Evolutionary conservation across 1,140 invertebrate genomes (phyloP).

Genomic region (Phenacoccus solenopsis): DNA sequence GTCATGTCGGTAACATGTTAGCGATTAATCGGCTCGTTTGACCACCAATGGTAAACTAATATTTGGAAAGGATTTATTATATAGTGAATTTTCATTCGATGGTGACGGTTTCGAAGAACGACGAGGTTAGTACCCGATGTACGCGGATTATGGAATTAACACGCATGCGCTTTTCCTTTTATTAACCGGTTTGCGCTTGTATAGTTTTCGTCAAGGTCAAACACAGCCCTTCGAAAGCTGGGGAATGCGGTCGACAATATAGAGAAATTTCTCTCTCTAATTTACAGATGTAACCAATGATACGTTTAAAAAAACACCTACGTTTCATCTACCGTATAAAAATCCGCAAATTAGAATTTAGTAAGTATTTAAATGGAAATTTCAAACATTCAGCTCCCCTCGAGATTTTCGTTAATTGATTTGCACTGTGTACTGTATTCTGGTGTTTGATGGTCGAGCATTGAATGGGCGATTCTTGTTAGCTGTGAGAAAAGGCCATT

Average conservation of each 20-base stretch:
- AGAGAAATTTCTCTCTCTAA: not conserved
- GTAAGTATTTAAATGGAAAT: too few relatives aligned
- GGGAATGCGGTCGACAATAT: not conserved
- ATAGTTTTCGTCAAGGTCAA: not conserved
- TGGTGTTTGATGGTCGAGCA: too few relatives aligned
- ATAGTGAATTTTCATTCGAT: too few relatives aligned
- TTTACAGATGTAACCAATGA: not conserved
- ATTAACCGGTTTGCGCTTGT: not conserved
- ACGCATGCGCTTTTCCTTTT: not conserved
- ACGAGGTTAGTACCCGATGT: too few relatives aligned
- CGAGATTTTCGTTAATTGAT: too few relatives aligned
- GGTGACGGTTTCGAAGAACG: too few relatives aligned
- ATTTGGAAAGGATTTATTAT: not conserved
- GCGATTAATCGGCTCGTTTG: conserved; percentile 1
- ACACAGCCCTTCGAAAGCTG: not conserved
- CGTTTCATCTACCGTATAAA: not conserved
- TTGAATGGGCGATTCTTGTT: too few relatives aligned
- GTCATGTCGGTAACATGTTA: not conserved
- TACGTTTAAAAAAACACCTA: not conserved
- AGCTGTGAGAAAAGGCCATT: too few relatives aligned
- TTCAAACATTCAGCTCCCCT: too few relatives aligned
- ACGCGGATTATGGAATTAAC: not conserved
- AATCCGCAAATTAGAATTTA: not conserved
- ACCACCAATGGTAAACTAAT: not conserved
- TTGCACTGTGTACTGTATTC: too few relatives aligned